A percentile compares a stretch with the other conserved stretches of the same genome.
Evolutionary conservation across 2,797 vertebrate genomes (phyloP).

Genomic region (Sphenopsis melanotis): DNA sequence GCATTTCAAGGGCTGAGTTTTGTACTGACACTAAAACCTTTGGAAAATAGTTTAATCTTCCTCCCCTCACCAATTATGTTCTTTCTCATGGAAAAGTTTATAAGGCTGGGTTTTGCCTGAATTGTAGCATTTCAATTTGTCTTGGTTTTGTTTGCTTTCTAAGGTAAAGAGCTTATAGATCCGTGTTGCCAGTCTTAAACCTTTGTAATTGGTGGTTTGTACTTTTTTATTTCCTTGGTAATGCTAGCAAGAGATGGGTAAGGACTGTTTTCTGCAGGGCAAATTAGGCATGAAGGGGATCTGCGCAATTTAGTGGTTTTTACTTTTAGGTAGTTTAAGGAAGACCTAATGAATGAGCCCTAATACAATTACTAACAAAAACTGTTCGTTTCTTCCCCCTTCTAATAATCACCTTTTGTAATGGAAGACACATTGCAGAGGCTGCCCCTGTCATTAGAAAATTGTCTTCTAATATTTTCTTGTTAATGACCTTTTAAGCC

Average conservation of each 20-base stretch:
- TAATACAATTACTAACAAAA: not conserved
- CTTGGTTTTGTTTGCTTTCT: not conserved
- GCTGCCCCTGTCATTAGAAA: not conserved
- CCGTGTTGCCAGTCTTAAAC: not conserved
- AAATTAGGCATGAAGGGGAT: not conserved
- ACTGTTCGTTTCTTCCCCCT: not conserved
- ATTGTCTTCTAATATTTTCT: conserved; percentile 8
- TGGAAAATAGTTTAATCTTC: not conserved
- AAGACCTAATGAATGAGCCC: not conserved
- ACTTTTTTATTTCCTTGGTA: not conserved
- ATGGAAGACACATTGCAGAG: not conserved
- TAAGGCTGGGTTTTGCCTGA: not conserved
- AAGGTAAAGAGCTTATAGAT: not conserved
- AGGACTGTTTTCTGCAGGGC: not conserved
- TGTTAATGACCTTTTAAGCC: conserved; percentile 38
- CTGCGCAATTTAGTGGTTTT: not conserved
- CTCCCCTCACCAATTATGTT: not conserved
- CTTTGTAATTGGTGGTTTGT: not conserved
- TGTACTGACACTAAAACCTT: not conserved
- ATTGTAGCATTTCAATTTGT: not conserved
- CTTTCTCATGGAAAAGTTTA: not conserved
- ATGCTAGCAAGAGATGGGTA: not conserved
- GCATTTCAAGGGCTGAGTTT: not conserved
- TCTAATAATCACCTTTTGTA: not conserved
- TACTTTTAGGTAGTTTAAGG: not conserved